Evolutionary conservation across 2,797 vertebrate genomes (phyloP).

Genomic region (Sebastolobus altivelis): DNA sequence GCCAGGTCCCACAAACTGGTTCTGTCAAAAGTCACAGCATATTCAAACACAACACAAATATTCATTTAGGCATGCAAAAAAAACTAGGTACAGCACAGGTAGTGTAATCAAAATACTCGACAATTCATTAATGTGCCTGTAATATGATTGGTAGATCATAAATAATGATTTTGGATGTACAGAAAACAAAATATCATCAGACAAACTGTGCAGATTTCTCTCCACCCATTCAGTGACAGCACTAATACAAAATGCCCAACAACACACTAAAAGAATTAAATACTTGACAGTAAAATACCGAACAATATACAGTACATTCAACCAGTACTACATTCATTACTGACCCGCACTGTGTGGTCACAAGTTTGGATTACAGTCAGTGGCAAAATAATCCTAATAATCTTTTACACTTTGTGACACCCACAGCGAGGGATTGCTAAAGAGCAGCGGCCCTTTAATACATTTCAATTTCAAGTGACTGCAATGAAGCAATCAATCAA

Average conservation of each 20-base stretch:
- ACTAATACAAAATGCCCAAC: conserved; percentile 6
- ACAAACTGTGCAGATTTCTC: conserved; percentile 1
- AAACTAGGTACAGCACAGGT: conserved; percentile 12
- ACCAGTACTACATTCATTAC: conserved; percentile 59
- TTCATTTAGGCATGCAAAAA: conserved; percentile 48
- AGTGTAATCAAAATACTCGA: conserved; percentile 17
- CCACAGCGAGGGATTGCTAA: not conserved
- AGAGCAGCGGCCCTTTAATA: conserved; percentile 16
- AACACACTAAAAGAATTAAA: conserved; percentile 21
- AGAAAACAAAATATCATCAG: conserved; percentile 12
- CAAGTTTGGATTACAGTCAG: conserved; percentile 28
- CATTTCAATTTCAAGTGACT: conserved; percentile 12
- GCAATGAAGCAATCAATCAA: conserved; percentile 1
- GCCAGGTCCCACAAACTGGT: conserved; percentile 20
- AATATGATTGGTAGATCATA: conserved; percentile 16
- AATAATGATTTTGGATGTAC: conserved; percentile 3
- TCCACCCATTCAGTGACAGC: not conserved
- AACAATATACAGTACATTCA: conserved; percentile 46
- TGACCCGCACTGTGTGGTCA: conserved; percentile 20
- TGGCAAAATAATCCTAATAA: conserved; percentile 31
- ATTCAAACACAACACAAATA: conserved; percentile 36
- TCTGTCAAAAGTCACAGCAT: conserved; percentile 15
- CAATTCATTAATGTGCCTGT: not conserved
- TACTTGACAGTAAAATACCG: conserved; percentile 20
- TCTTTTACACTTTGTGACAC: not conserved